Evolutionary conservation across 2,113 vertebrate genomes (phyloP).

Genomic region (Notiomystis cincta): DNA sequence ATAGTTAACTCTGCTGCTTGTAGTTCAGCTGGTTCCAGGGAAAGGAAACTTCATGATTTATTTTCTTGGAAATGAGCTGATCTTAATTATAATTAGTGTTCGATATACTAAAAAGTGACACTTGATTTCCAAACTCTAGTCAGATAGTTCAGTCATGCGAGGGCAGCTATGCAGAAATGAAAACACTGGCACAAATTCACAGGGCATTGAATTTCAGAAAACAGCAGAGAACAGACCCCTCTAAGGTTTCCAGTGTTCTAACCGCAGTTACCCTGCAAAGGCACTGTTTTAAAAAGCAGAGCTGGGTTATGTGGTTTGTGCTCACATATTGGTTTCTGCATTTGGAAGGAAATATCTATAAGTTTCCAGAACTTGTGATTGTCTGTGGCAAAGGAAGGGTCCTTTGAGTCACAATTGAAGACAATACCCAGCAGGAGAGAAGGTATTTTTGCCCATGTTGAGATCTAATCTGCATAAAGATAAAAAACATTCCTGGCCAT

Average conservation of each 20-base stretch:
- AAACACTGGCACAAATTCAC: slow-evolving; percentile 38
- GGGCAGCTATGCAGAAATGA: slow-evolving; percentile 25
- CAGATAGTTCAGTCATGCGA: background rate
- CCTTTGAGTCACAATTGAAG: background rate
- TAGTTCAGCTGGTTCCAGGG: background rate
- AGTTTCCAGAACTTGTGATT: background rate
- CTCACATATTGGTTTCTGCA: background rate
- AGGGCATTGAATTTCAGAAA: slow-evolving; percentile 33
- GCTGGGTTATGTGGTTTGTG: background rate
- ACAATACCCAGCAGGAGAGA: background rate
- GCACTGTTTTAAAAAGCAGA: background rate
- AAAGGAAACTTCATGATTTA: background rate
- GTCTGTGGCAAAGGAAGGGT: rapidly evolving
- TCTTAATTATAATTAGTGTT: slow-evolving; percentile 24
- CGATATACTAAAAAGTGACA: background rate
- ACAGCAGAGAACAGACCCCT: background rate
- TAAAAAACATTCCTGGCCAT: background rate
- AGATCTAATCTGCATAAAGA: background rate
- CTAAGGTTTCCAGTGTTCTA: slow-evolving; percentile 17
- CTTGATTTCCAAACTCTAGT: background rate
- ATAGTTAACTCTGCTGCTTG: background rate
- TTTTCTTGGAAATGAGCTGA: slow-evolving; percentile 20
- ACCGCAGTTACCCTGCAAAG: background rate
- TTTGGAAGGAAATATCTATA: background rate
- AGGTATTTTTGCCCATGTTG: background rate